Percentiles rank a stretch among this genome's conserved stretches.
Evolutionary conservation across 2,113 vertebrate species (phyloP).

Genomic region (Gavia stellata): DNA sequence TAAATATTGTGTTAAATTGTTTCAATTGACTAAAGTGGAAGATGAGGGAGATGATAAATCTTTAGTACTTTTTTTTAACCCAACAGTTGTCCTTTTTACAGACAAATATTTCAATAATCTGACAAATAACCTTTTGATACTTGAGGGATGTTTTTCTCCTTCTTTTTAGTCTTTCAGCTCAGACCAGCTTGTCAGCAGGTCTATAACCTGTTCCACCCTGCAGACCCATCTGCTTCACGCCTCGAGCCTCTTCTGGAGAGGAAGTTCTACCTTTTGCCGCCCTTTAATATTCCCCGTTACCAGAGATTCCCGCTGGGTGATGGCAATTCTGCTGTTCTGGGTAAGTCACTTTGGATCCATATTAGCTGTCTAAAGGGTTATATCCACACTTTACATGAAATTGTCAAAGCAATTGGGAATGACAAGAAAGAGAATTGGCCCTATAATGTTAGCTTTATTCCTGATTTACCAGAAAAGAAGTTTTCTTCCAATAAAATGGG

Average conservation of each 20-base stretch:
- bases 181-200: conserved; percentile 96
- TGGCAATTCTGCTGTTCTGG: conserved; percentile 88
- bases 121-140: background rate
- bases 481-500: background rate
- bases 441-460: background rate
- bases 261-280: conserved; percentile 89
- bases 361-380: background rate
- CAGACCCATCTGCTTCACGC: conserved; percentile 94
- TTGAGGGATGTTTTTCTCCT: background rate
- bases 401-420: background rate
- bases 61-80: background rate
- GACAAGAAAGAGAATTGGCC: background rate
- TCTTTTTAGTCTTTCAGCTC: conserved; percentile 76
- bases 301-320: conserved; percentile 96
- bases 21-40: background rate
- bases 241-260: conserved; percentile 94
- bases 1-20: background rate
- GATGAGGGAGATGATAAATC: background rate
- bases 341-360: conserved; percentile 50
- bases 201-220: conserved; percentile 97
- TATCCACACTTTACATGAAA: background rate
- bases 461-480: background rate
- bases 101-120: background rate
- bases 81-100: background rate
- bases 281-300: conserved; percentile 90